Conservation (phyloP, 2,888 invertebrate species). For the Eilema depressum region DNA sequence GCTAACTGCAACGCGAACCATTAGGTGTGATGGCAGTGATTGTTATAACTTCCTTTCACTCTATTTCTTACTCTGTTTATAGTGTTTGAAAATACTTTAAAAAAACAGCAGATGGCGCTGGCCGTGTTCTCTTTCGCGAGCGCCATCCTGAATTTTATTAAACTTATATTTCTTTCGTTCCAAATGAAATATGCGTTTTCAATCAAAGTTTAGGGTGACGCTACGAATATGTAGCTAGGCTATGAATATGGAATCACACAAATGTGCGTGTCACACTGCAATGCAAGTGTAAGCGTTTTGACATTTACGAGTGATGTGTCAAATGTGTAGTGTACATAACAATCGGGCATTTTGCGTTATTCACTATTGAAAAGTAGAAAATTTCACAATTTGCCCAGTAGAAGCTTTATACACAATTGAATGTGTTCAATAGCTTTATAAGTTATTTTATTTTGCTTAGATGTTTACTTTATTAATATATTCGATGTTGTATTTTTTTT, state of each 20-base stretch:
- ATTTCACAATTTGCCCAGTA: constrained; percentile 55
- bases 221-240: constrained; percentile 66
- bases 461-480: constrained; percentile 57
- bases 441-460: constrained; percentile 59
- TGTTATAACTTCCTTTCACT: constrained; percentile 55
- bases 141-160: constrained; percentile 80
- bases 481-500: constrained; percentile 57
- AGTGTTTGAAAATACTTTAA: constrained; percentile 28
- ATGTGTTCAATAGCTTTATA: constrained; percentile 59
- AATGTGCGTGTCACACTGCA: constrained; percentile 56
- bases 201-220: constrained; percentile 76
- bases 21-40: constrained; percentile 78
- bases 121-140: constrained; percentile 73
- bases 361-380: constrained; percentile 10
- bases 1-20: constrained; percentile 64
- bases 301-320: constrained; percentile 49
- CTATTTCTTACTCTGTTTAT: constrained; percentile 21
- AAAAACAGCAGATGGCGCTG: constrained; percentile 80
- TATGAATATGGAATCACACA: constrained; percentile 37
- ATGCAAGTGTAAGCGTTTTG: constrained; percentile 61
- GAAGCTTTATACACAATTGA: constrained; percentile 56
- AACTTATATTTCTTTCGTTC: constrained; percentile 20
- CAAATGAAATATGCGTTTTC: constrained; percentile 23
- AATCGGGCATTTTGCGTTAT: constrained; percentile 53
- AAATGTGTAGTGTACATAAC: constrained; percentile 55